Base-by-base conservation (phyloP, 1,140 invertebrate species). In the Pogonognathellus flavescens region DNA sequence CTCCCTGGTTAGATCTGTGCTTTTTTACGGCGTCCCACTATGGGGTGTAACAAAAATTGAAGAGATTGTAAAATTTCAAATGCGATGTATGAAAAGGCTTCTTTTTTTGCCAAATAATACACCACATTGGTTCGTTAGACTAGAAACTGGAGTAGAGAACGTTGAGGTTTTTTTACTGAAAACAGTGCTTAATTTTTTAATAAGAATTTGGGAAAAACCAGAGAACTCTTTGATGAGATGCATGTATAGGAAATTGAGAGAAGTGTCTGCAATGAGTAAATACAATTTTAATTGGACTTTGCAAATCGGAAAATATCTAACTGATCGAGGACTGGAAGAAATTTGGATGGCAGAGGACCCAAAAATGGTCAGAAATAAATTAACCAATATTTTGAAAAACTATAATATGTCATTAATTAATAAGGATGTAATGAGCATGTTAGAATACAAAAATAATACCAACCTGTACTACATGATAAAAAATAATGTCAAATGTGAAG, bases 31-130 rank as follows among this genome's bases (percentile, higher is more conserved):
- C 1, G 8, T 57, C 6, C 76, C 84, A 0, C 31, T 85, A 0
- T 85, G 80, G 84, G 57, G 57, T 8, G 0, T 81, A 4, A 31
- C 20, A 0, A 62, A 52, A 13, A 18, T 52, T 22, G 55, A 80
- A 3, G 55, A 66, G n/a, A 20, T 85, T 16, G 76, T 60, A 53
- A 31, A 49, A 18, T 52, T 85, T n/a, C 84, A 85, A 25, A 49
- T 25, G 7, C n/a, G 62, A 81, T 80, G 62, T n/a, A 16, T 81
- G 18, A 41, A 57, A 13, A 41, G 18, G 20, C 20, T 81, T 0
- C 14, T 80, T 0, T 81, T 53, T 14, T 9, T 41, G 1, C 49
- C 66, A 6, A 76, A 80, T 2, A 8, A 53, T 9, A 31, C 52
- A 0, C 83, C 83, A 16, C 11, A 52, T 16, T 76, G 72, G 14